A percentile compares a stretch with the other conserved stretches of the same genome.
Evolutionary conservation across 2,888 invertebrate genomes (phyloP).

Genomic region (Octonoba sinensis): DNA sequence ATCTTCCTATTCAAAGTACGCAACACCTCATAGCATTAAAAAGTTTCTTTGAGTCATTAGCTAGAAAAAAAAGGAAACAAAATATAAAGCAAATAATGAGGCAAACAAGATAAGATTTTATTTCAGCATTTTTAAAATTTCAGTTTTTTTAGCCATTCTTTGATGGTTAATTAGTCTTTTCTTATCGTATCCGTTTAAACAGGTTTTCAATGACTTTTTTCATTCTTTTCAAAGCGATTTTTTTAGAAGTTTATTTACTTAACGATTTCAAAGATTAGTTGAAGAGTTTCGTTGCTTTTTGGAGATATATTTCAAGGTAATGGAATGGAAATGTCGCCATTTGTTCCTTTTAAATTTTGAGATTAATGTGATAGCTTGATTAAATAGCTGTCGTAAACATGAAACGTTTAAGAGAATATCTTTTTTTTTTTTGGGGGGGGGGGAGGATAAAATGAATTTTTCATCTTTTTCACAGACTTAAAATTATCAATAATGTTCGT

Average conservation of each 20-base stretch:
- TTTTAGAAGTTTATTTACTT: conserved; percentile 36
- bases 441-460: too few species aligned
- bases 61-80: conserved; percentile 24
- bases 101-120: conserved; percentile 12
- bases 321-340: conserved; percentile 23
- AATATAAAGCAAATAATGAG: background rate
- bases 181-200: conserved; percentile 49
- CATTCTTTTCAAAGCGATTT: background rate
- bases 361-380: too few species aligned
- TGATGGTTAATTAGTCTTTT: conserved; percentile 55
- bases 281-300: too few species aligned
- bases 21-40: background rate
- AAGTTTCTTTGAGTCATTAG: conserved; percentile 36
- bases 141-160: conserved; percentile 20
- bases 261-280: conserved; percentile 42
- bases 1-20: too few species aligned
- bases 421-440: too few species aligned
- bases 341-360: conserved; percentile 1
- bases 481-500: too few species aligned
- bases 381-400: too few species aligned
- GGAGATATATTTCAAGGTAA: conserved; percentile 4
- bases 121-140: conserved; percentile 34
- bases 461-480: too few species aligned
- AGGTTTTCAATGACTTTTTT: conserved; percentile 14
- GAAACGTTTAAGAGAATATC: too few species aligned